phyloP scores from a whole-genome alignment of 2,888 invertebrate genomes.

The Idaea aversata region DNA sequence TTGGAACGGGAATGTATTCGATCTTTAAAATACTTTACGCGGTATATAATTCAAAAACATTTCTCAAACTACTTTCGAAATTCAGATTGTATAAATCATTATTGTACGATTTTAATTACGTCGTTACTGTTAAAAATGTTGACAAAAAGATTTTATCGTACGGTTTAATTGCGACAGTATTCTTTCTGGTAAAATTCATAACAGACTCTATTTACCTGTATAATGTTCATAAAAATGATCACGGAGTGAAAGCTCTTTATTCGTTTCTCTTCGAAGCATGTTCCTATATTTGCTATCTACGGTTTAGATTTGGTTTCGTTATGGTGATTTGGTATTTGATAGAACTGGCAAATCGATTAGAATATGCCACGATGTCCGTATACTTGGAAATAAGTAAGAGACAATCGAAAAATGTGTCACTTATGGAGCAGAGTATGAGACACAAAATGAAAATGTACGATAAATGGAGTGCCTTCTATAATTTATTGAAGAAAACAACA shows the following conservation, averaged over 20 bases:
- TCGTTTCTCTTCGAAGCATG: not conserved
- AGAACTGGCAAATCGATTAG: not conserved
- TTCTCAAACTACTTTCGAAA: not conserved
- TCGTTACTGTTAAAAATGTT: not conserved
- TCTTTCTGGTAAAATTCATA: not conserved
- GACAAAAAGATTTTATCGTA: not conserved
- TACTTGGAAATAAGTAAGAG: not conserved
- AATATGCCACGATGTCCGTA: not conserved
- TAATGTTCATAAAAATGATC: not conserved
- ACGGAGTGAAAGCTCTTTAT: not conserved
- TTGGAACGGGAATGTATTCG: not conserved
- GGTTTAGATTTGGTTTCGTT: not conserved
- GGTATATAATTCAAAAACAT: not conserved
- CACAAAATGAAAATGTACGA: constrained; percentile 11
- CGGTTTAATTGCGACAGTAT: not conserved
- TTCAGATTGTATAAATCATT: not conserved
- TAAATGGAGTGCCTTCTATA: constrained; percentile 36
- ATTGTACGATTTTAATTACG: not conserved
- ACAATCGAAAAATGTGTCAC: not conserved
- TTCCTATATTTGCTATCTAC: not conserved
- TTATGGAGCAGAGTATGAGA: not conserved
- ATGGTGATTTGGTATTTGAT: not conserved
- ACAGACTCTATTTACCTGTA: not conserved
- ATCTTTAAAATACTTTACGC: not conserved
- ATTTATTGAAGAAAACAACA: constrained; percentile 30